Conservation (phyloP, 2,888 invertebrate species). For the Drosophila testacea region DNA sequence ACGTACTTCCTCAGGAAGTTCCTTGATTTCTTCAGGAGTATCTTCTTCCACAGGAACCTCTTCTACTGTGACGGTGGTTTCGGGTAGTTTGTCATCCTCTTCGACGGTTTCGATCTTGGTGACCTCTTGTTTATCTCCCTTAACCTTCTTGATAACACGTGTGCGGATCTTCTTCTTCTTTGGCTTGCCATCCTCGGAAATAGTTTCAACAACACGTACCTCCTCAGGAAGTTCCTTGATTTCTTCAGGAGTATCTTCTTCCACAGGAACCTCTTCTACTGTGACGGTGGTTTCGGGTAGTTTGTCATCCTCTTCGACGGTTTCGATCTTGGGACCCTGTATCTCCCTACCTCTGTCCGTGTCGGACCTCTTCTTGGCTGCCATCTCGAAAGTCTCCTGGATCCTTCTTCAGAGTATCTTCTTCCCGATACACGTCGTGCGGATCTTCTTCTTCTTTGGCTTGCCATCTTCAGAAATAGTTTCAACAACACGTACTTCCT, state of each 20-base stretch:
- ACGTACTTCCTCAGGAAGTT: conserved; percentile 27
- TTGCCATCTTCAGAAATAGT: conserved; percentile 18
- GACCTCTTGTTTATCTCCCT: conserved; percentile 29
- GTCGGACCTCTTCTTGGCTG: no score
- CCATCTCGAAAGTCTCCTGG: no score
- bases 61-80: conserved; percentile 26
- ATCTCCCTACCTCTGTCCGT: no score
- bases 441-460: conserved; percentile 30
- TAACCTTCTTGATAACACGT: conserved; percentile 31
- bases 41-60: conserved; percentile 25
- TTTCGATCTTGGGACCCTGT: conserved; percentile 48
- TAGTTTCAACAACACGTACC: conserved; percentile 24
- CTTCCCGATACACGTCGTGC: conserved; percentile 42
- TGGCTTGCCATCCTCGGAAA: conserved; percentile 21
- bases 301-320: conserved; percentile 47
- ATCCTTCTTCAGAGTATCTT: no score
- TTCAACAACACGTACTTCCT: conserved; percentile 22
- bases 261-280: conserved; percentile 23
- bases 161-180: conserved; percentile 30
- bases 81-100: conserved; percentile 26
- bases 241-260: conserved; percentile 18
- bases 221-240: conserved; percentile 26
- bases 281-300: conserved; percentile 41
- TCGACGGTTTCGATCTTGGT: conserved; percentile 33
- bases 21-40: conserved; percentile 19